A percentile compares a stretch with the other conserved stretches of the same genome.
These are phyloP conservation scores for Metaphire vulgaris DNA, from an alignment of 1,140 invertebrate species.

Conservation along the genomic window DNA sequence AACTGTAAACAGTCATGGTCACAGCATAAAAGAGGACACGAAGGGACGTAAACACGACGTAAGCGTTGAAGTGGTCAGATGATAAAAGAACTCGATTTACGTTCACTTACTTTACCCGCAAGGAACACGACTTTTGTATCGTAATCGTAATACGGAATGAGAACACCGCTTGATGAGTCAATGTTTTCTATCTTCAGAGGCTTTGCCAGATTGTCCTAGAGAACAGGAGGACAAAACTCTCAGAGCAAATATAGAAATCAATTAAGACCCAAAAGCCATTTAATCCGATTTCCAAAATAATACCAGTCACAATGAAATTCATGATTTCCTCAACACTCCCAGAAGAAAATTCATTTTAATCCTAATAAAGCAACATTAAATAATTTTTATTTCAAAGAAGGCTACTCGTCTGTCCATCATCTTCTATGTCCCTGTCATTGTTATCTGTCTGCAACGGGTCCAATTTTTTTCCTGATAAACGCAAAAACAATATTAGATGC, in stretches of 20 bases:
- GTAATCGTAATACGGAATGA: constrained; percentile 86
- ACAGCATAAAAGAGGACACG: too few species aligned
- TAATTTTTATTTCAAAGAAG: too few species aligned
- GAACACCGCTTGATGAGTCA: constrained; percentile 82
- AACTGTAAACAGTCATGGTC: too few species aligned
- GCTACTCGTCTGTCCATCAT: too few species aligned
- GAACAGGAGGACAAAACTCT: constrained; percentile 54
- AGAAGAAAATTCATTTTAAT: background rate
- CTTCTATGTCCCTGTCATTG: too few species aligned
- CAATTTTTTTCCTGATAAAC: too few species aligned
- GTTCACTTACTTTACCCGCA: constrained; percentile 90
- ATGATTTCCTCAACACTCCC: background rate
- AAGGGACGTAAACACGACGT: too few species aligned
- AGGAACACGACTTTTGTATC: constrained; percentile 88
- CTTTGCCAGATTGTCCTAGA: constrained; percentile 62
- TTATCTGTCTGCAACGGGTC: too few species aligned
- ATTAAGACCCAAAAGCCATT: background rate
- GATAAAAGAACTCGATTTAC: too few species aligned
- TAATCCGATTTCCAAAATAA: background rate
- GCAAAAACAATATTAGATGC: too few species aligned
- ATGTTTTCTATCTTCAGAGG: constrained; percentile 75
- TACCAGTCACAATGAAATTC: background rate
- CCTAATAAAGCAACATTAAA: too few species aligned
- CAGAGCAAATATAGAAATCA: background rate
- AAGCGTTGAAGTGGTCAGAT: too few species aligned